Conservation (phyloP, 2,797 vertebrate species). For the Pangasius macronema region DNA sequence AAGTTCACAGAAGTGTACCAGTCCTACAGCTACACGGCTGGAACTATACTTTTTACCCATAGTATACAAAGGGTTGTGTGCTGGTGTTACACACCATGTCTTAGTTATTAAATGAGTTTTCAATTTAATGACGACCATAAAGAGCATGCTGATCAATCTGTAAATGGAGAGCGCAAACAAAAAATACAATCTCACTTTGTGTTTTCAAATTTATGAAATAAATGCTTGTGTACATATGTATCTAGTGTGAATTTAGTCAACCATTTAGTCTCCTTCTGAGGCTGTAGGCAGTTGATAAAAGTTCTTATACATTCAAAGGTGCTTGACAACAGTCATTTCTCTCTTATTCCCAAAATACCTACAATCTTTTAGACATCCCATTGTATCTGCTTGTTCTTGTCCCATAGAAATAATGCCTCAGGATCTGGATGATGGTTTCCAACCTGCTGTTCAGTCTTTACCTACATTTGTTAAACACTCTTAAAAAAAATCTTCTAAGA, state of each 20-base stretch:
- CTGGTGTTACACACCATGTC: background rate
- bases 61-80: background rate
- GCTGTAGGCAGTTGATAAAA: background rate
- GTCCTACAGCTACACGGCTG: background rate
- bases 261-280: background rate
- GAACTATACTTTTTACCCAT: conserved; percentile 1
- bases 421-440: background rate
- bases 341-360: no score
- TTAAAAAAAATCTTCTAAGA: background rate
- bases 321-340: no score
- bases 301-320: background rate
- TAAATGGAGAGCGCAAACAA: background rate
- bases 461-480: background rate
- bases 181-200: background rate
- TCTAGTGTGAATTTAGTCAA: background rate
- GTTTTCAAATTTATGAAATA: background rate
- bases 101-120: background rate
- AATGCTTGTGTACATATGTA: background rate
- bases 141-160: background rate
- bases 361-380: no score
- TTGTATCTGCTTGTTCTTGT: background rate
- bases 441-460: background rate
- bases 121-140: background rate
- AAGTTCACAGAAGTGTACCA: conserved; percentile 3
- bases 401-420: background rate